Base-by-base conservation (phyloP, 2,888 invertebrate species). In the Drosophila paranaensis region DNA sequence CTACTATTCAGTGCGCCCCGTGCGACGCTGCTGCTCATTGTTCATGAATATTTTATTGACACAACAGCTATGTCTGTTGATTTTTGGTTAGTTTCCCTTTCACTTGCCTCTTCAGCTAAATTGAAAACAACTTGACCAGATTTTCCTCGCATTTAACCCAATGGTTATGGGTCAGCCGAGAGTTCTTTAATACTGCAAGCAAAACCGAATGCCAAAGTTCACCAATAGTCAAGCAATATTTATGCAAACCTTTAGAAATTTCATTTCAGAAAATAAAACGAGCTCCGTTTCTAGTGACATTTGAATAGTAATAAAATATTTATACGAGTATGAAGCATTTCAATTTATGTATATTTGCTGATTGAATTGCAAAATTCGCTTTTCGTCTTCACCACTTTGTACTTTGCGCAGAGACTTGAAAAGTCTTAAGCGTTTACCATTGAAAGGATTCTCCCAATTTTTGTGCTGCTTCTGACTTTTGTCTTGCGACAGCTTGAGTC, bases 11-110 rank as follows among this genome's bases (percentile, higher is more conserved):
- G 48, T 48, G 77, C 63, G 67, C 74, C 71, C 82, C 40, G 54
- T 71, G 71, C 79, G 71, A 55, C 46, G 57, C 54, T 58, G 67
- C 76, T 45, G 51, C 64, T 67, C 60, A 80, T 68, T 78, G 72
- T 77, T 69, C 81, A 81, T 89, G 89, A 84, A 84, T 84, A 89
- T 87, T 87, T 84, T 73, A 89, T 89, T 89, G 84, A 72, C 72
- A 72, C 62, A 58, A 53, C 42, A 68, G 79, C 63, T 68, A 74
- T 71, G 60, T 71, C 57, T 65, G 75, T 69, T 66, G 69, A 64
- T 60, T 67, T 81, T 57, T 66, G 70, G 65, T 71, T 57, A 45
- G 77, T 66, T 70, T 67, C 60, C 60, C 60, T 56, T 71, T 30
- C 39, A 65, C 46, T 72, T 53, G 64, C 60, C 65, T 67, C 64